phyloP scores from a whole-genome alignment of 2,888 invertebrate species.

The Dorcus parallelipipedus region DNA sequence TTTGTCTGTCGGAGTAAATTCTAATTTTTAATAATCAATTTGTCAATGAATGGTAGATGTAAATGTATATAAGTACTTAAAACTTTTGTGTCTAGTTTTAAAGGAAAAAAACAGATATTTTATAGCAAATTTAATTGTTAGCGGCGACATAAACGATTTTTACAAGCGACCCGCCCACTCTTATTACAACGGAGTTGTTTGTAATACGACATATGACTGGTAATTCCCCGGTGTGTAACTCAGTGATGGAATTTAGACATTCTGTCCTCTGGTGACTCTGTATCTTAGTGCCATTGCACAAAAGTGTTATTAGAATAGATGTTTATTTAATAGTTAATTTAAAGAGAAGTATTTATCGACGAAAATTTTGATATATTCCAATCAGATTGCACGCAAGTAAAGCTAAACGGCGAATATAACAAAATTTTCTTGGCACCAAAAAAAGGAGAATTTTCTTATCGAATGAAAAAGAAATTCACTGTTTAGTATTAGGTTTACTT shows the following conservation, averaged over 20 bases:
- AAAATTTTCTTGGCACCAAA: conserved; percentile 47
- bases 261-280: conserved; percentile 44
- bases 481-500: conserved; percentile 45
- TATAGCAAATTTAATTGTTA: conserved; percentile 27
- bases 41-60: conserved; percentile 14
- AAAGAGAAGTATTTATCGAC: conserved; percentile 21
- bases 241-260: conserved; percentile 49
- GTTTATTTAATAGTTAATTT: conserved; percentile 37
- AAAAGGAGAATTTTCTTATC: conserved; percentile 23
- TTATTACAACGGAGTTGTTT: conserved; percentile 3
- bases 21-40: conserved; percentile 4
- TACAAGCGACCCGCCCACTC: conserved; percentile 8
- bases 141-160: conserved; percentile 14
- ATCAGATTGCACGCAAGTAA: not conserved
- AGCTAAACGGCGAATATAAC: conserved; percentile 35
- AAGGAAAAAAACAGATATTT: conserved; percentile 24
- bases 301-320: conserved; percentile 47
- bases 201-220: not conserved
- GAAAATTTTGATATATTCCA: conserved; percentile 47
- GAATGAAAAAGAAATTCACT: conserved; percentile 19
- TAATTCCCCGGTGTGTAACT: conserved; percentile 26
- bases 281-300: conserved; percentile 48
- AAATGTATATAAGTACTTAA: conserved; percentile 16
- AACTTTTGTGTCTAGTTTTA: conserved; percentile 12
- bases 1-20: conserved; percentile 1